A percentile compares a stretch with the other conserved stretches of the same genome.
These are phyloP conservation scores for Dasysyrphus albostriatus DNA, from an alignment of 2,888 invertebrate species.

Conservation along the genomic window DNA sequence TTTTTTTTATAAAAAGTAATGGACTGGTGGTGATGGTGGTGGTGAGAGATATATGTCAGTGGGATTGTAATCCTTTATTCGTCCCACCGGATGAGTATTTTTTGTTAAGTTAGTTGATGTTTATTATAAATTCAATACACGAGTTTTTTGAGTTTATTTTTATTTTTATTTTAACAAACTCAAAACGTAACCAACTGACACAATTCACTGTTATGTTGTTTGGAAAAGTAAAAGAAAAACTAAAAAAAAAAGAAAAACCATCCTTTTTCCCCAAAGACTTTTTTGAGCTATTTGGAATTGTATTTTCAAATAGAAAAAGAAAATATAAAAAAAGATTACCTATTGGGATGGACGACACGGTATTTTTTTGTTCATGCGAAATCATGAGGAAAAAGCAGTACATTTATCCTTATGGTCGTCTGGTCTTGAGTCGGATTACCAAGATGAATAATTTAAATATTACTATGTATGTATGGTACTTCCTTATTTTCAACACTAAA, in stretches of 20 bases:
- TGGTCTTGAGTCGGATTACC: conserved; percentile 56
- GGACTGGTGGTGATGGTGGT: neutral
- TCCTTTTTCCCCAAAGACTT: conserved; percentile 4
- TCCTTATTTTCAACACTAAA: conserved; percentile 1
- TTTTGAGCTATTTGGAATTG: conserved; percentile 15
- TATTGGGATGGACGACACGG: neutral
- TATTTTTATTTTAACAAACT: conserved; percentile 12
- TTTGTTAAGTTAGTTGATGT: conserved; percentile 8
- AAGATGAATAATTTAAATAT: conserved; percentile 56
- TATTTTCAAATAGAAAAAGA: neutral
- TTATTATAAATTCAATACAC: conserved; percentile 56
- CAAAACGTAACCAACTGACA: conserved; percentile 29
- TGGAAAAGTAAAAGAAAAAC: neutral
- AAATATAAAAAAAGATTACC: neutral
- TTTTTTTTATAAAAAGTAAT: neutral
- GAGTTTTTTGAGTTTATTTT: neutral
- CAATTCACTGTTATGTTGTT: conserved; percentile 21
- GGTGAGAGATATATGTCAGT: neutral
- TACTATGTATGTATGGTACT: neutral
- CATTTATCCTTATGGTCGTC: neutral
- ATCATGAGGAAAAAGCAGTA: conserved; percentile 40
- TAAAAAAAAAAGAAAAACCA: neutral
- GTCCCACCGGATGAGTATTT: conserved; percentile 25
- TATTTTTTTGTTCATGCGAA: conserved; percentile 16
- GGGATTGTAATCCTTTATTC: conserved; percentile 5